phyloP scores from a whole-genome alignment of 2,113 vertebrate genomes.

The Mungos mungo region DNA sequence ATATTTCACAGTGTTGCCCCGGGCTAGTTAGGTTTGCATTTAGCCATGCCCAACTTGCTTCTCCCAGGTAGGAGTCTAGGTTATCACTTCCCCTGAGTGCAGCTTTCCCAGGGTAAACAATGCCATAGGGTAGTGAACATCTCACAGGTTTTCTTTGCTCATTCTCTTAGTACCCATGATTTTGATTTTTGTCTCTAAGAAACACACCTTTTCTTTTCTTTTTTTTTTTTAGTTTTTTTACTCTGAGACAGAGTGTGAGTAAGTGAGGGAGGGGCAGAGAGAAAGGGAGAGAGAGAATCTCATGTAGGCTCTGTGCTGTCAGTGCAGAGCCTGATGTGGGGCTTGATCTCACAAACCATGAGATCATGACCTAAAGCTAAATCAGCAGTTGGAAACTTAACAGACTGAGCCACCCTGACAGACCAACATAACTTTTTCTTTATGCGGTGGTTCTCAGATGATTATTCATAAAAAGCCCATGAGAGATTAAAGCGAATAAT shows the following conservation, averaged over 20 bases:
- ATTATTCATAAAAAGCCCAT: not conserved
- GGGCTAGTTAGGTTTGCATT: not conserved
- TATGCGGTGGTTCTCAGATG: not conserved
- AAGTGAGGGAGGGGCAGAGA: too few species aligned
- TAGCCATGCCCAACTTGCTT: not conserved
- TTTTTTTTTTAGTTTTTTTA: not conserved
- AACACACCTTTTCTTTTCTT: not conserved
- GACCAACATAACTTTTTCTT: not conserved
- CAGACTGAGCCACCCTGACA: too few species aligned
- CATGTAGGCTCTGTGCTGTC: too few species aligned
- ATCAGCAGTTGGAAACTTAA: too few species aligned
- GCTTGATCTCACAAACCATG: too few species aligned
- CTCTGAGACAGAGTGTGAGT: too few species aligned
- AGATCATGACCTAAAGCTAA: too few species aligned
- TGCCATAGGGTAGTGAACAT: not conserved
- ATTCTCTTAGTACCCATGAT: not conserved
- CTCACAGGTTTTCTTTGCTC: not conserved
- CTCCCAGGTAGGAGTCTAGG: not conserved
- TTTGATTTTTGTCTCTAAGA: constrained; percentile 1
- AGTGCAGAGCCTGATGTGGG: too few species aligned
- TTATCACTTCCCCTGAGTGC: not conserved
- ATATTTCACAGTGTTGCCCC: not conserved
- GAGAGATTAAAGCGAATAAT: not conserved
- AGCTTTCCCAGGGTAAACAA: not conserved
- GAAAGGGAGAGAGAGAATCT: too few species aligned